Evolutionary conservation across 2,113 vertebrate species (phyloP).

Genomic region (Microtus ochrogaster): DNA sequence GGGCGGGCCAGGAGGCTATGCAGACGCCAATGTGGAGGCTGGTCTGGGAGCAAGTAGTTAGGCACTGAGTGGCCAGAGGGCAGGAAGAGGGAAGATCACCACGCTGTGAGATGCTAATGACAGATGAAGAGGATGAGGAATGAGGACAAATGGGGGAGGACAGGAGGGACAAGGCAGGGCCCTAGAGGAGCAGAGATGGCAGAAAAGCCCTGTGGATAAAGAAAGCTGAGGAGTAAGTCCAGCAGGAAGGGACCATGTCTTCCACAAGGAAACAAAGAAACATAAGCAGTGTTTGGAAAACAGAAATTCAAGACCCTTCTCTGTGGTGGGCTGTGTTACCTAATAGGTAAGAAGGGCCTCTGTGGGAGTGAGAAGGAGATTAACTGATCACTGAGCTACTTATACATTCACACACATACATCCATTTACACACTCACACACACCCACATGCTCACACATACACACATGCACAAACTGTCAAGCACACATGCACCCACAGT

Average conservation of each 20-base stretch:
- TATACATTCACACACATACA: neutral
- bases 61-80: no score
- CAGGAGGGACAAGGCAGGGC: neutral
- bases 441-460: neutral
- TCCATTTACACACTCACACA: neutral
- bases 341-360: neutral
- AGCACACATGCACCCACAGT: neutral
- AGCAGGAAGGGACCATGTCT: fast-evolving
- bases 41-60: fast-evolving
- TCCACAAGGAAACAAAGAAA: neutral
- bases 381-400: neutral
- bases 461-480: neutral
- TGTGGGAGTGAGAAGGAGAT: neutral
- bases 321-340: neutral
- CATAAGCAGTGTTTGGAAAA: neutral
- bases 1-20: fast-evolving
- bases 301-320: neutral
- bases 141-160: neutral
- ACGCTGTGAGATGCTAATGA: no score
- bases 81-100: neutral
- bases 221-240: neutral
- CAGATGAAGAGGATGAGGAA: neutral
- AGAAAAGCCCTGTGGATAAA: neutral
- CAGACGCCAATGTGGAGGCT: neutral
- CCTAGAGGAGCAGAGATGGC: neutral